A percentile compares a stretch with the other conserved stretches of the same genome.
phyloP scores from a whole-genome alignment of 2,888 invertebrate species.

The Octodonta nipae region DNA sequence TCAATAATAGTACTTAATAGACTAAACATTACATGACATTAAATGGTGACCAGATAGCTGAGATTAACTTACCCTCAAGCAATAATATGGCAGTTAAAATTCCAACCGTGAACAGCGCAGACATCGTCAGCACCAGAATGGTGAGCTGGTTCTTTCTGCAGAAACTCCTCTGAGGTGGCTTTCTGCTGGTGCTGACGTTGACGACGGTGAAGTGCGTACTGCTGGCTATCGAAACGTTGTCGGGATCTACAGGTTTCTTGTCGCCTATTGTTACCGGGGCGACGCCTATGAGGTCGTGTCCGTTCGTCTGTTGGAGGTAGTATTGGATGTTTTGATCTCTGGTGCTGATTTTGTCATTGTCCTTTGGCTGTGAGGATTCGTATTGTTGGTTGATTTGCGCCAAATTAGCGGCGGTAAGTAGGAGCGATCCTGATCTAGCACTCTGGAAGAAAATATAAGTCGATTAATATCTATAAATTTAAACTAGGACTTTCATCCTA shows the following conservation, averaged over 20 bases:
- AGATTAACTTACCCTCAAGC: conserved; percentile 65
- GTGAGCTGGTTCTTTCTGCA: conserved; percentile 70
- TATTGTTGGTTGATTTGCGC: conserved; percentile 30
- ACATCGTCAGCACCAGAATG: conserved; percentile 70
- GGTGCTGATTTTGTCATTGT: conserved; percentile 18
- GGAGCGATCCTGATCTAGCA: conserved; percentile 64
- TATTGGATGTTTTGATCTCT: conserved; percentile 29
- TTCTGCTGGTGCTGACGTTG: conserved; percentile 48
- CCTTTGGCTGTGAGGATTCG: conserved; percentile 8
- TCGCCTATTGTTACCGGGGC: conserved; percentile 7
- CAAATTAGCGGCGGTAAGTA: conserved; percentile 66
- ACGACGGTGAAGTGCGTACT: conserved; percentile 80
- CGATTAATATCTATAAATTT: too few relatives aligned
- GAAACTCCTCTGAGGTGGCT: conserved; percentile 46
- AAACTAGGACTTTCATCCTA: too few relatives aligned
- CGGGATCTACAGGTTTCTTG: conserved; percentile 37
- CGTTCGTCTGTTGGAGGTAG: conserved; percentile 24
- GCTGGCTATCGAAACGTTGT: conserved; percentile 65
- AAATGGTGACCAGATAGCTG: too few relatives aligned
- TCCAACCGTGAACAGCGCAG: conserved; percentile 65
- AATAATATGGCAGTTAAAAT: conserved; percentile 69
- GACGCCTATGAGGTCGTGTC: conserved; percentile 12
- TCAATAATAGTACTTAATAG: too few relatives aligned
- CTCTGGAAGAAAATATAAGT: conserved; percentile 44
- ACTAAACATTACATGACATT: too few relatives aligned